A percentile compares a stretch with the other conserved stretches of the same genome.
phyloP scores from a whole-genome alignment of 2,797 vertebrate species.

The Neostethus bicornis region DNA sequence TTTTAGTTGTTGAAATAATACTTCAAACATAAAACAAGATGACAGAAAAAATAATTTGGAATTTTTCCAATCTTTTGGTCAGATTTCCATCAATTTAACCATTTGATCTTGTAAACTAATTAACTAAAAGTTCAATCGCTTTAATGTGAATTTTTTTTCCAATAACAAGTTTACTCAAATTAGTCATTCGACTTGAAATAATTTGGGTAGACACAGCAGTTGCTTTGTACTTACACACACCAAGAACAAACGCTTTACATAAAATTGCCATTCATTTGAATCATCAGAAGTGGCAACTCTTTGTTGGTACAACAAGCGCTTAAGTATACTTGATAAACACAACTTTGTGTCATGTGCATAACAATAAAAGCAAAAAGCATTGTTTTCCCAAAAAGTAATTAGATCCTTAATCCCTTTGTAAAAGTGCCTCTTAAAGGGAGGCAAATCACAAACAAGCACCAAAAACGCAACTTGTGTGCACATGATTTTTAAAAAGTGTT shows the following conservation, averaged over 20 bases:
- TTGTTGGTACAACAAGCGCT: constrained; percentile 3
- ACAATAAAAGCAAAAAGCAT: constrained; percentile 4
- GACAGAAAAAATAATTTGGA: constrained; percentile 35
- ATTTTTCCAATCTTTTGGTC: constrained; percentile 3
- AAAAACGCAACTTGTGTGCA: constrained; percentile 14
- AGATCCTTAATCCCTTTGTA: constrained; percentile 14
- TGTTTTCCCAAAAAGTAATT: constrained; percentile 19
- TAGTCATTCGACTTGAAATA: constrained; percentile 11
- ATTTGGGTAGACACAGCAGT: neutral
- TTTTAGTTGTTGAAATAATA: too few species aligned
- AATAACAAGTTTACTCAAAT: constrained; percentile 9
- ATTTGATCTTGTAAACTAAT: constrained; percentile 14
- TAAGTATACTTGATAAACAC: constrained; percentile 15
- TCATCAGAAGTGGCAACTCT: constrained; percentile 1
- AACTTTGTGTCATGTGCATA: neutral
- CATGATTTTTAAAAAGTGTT: neutral
- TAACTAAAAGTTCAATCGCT: constrained; percentile 1
- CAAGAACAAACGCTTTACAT: constrained; percentile 8
- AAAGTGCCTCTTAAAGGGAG: constrained; percentile 18
- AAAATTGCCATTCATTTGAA: constrained; percentile 16
- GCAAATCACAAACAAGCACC: constrained; percentile 3
- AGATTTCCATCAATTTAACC: constrained; percentile 1
- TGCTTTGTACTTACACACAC: neutral
- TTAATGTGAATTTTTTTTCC: constrained; percentile 11
- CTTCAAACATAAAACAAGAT: constrained; percentile 22